These are phyloP conservation scores for Tethea ocularis DNA, from an alignment of 2,888 invertebrate genomes.

Conservation along the genomic window DNA sequence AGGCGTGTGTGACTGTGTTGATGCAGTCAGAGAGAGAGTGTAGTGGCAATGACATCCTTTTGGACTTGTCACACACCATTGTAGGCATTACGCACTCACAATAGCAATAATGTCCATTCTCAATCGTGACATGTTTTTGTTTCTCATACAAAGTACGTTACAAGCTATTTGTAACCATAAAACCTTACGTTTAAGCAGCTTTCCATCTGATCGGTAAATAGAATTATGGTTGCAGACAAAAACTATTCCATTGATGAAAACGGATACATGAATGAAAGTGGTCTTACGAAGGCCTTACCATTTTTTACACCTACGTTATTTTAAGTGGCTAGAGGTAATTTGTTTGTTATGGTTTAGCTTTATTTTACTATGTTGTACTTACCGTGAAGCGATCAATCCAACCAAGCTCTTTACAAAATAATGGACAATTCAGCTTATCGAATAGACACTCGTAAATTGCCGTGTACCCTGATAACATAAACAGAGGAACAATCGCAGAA, in stretches of 20 bases:
- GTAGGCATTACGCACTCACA: constrained; percentile 20
- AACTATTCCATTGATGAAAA: constrained; percentile 13
- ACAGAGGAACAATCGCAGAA: not conserved
- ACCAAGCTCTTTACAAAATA: not conserved
- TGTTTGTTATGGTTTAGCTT: not conserved
- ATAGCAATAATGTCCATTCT: constrained; percentile 32
- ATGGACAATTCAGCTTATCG: not conserved
- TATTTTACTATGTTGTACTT: not conserved
- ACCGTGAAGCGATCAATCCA: not conserved
- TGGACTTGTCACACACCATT: constrained; percentile 25
- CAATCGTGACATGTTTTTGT: constrained; percentile 31
- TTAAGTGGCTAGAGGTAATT: not conserved
- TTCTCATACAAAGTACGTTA: constrained; percentile 9
- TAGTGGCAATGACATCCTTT: constrained; percentile 50
- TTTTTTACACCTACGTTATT: not conserved
- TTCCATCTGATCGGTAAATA: not conserved
- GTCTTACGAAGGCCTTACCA: constrained; percentile 12
- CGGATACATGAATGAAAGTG: constrained; percentile 36
- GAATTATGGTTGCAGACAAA: not conserved
- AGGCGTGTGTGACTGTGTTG: constrained; percentile 20
- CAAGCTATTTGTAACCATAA: constrained; percentile 3
- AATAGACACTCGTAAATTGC: not conserved
- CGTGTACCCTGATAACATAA: not conserved
- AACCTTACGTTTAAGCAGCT: not conserved
- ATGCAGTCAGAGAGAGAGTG: constrained; percentile 33